Evolutionary conservation across 2,888 invertebrate species (phyloP).

Genomic region (Archaeoteleia sp.): DNA sequence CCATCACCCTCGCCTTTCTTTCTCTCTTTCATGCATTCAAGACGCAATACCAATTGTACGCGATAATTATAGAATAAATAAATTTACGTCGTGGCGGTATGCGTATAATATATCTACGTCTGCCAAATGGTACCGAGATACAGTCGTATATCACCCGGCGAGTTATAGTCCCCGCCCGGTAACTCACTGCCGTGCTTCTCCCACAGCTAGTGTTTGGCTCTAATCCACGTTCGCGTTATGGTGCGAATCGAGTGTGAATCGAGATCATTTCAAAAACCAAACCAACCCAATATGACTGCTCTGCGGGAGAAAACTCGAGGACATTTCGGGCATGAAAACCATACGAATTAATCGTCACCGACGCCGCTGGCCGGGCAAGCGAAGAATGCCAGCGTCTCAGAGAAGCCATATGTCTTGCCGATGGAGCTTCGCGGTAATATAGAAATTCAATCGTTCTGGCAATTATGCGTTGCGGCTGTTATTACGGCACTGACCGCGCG

Average conservation of each 20-base stretch:
- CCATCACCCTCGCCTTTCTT: constrained; percentile 16
- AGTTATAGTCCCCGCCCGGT: constrained; percentile 74
- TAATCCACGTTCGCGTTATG: constrained; percentile 67
- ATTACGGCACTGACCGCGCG: constrained; percentile 65
- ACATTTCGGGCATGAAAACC: constrained; percentile 10
- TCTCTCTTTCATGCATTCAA: constrained; percentile 41
- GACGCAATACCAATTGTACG: constrained; percentile 70
- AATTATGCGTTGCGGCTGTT: constrained; percentile 72
- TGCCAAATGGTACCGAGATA: constrained; percentile 75
- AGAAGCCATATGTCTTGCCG: constrained; percentile 44
- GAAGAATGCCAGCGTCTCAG: constrained; percentile 36
- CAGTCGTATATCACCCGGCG: constrained; percentile 73
- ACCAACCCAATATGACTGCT: constrained; percentile 16
- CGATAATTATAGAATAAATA: constrained; percentile 75
- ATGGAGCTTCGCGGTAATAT: constrained; percentile 66
- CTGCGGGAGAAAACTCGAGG: constrained; percentile 15
- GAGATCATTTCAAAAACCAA: constrained; percentile 58
- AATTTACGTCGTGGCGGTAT: constrained; percentile 73
- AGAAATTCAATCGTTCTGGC: constrained; percentile 74
- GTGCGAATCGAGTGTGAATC: constrained; percentile 63
- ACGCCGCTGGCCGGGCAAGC: constrained; percentile 45
- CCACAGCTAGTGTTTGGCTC: constrained; percentile 67
- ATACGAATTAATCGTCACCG: constrained; percentile 50
- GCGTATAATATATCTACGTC: constrained; percentile 74
- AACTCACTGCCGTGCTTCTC: constrained; percentile 69